These are phyloP conservation scores for Phragmatobia fuliginosa DNA, from an alignment of 2,888 invertebrate genomes.

Conservation along the genomic window DNA sequence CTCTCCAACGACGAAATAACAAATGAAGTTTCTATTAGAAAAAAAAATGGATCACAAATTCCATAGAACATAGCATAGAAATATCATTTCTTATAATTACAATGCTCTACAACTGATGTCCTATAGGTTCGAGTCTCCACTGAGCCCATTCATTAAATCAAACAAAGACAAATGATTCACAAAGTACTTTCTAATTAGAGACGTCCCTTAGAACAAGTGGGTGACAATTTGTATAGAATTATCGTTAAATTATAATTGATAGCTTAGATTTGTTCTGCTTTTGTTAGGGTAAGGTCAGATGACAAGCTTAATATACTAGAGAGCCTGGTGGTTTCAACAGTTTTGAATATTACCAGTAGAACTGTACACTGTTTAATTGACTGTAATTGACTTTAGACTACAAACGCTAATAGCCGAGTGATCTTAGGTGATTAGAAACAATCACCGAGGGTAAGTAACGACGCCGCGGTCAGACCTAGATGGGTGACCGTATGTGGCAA, in stretches of 20 bases:
- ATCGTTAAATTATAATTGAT: slow-evolving; percentile 31
- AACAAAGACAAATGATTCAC: slow-evolving; percentile 55
- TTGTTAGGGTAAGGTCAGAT: not conserved
- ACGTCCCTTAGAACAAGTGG: slow-evolving; percentile 31
- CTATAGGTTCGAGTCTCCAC: slow-evolving; percentile 1
- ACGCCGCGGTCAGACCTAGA: too few relatives aligned
- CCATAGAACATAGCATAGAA: too few relatives aligned
- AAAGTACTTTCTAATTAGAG: slow-evolving; percentile 55
- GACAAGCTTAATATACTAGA: not conserved
- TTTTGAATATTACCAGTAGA: too few relatives aligned
- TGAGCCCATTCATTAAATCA: slow-evolving; percentile 18
- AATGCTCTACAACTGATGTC: not conserved
- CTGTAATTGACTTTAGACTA: too few relatives aligned
- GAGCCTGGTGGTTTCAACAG: not conserved
- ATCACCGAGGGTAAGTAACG: too few relatives aligned
- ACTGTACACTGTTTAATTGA: too few relatives aligned
- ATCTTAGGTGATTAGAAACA: too few relatives aligned
- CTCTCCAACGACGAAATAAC: too few relatives aligned
- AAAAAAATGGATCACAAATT: too few relatives aligned
- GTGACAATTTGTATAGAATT: slow-evolving; percentile 43
- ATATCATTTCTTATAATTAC: slow-evolving; percentile 42
- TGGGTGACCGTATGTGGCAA: too few relatives aligned
- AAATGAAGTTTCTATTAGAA: too few relatives aligned
- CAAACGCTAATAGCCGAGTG: too few relatives aligned
- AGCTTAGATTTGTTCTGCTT: slow-evolving; percentile 17